Evolutionary conservation across 1,140 invertebrate genomes (phyloP), one percentile per base, ranked within the genome.

Genomic region (Leptonema lineaticorne): DNA sequence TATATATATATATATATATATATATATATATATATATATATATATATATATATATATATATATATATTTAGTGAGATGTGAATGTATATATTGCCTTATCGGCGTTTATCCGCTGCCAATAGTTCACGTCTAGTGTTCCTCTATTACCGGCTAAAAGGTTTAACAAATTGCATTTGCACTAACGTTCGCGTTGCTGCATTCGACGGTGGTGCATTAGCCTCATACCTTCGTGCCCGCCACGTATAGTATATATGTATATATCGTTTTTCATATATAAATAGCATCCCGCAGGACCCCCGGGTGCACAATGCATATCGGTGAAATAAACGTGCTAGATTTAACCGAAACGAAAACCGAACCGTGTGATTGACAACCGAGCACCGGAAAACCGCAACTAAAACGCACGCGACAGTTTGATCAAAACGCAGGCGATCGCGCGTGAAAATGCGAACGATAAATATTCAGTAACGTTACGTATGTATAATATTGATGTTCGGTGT

Each of bases 131-230:
- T 28, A 26, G 37, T 48, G 60, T 27, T 29, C 65, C 58, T 22
- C 60, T 64, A 64, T 68, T 71, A 64, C 69, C 33, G 65, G 56
- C 60, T 68, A 68, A 71, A 71, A 71, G 69, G 65, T 71, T 71
- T 68, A 71, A 71, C 65, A 59, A 67, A 71, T 71, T 70, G 64
- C 69, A 70, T 53, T 70, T 60, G 59, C 48, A 18, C 27, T 27
- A 37, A 65, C 62, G 48, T n/a, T n/a, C n/a, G 33, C 28, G 16
- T 7, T 45, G 57, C n/a, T 11, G 37, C 37, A 56, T 9, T 20
- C 57, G n/a, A n/a, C n/a, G n/a, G n/a, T n/a, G 33, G 41, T 63
- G 59, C 59, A 46, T 63, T 58, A 58, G 56, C 56, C 37, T 9
- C n/a, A n/a, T n/a, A n/a, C n/a, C n/a, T n/a, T n/a, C n/a, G n/a